These are phyloP conservation scores for Cancer borealis DNA, from an alignment of 2,888 invertebrate genomes.

Conservation along the genomic window DNA sequence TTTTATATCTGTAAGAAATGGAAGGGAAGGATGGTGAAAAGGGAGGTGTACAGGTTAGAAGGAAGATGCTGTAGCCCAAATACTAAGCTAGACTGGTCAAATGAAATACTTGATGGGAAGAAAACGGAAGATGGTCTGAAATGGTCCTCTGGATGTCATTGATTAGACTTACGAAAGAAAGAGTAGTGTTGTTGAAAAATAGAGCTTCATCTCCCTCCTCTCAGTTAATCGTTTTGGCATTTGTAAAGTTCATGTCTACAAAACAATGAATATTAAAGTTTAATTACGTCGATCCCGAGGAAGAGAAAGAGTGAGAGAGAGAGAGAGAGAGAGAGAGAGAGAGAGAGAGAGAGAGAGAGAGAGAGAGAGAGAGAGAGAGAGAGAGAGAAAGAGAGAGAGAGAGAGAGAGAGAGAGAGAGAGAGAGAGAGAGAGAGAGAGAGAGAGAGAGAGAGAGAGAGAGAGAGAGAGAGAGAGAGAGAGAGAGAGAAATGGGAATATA, in stretches of 20 bases:
- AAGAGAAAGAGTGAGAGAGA: too few relatives aligned
- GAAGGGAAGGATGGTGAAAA: not conserved
- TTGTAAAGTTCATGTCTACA: not conserved
- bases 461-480: constrained; percentile 12
- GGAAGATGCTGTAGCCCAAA: not conserved
- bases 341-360: not conserved
- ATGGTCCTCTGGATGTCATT: too few relatives aligned
- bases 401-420: not conserved
- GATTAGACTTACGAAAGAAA: not conserved
- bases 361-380: not conserved
- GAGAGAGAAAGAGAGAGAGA: not conserved
- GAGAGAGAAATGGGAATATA: not conserved
- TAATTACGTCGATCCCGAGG: too few relatives aligned
- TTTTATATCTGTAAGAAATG: not conserved
- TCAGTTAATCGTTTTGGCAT: not conserved
- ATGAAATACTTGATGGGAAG: not conserved
- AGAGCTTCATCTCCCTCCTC: not conserved
- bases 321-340: not conserved
- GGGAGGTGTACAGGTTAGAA: not conserved
- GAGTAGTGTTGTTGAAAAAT: too few relatives aligned
- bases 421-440: constrained; percentile 42
- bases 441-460: constrained; percentile 42
- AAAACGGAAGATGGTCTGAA: too few relatives aligned
- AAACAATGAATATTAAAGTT: too few relatives aligned
- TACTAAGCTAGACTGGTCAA: not conserved